Base-by-base conservation (phyloP, 2,113 vertebrate species). In the Saccopteryx bilineata region DNA sequence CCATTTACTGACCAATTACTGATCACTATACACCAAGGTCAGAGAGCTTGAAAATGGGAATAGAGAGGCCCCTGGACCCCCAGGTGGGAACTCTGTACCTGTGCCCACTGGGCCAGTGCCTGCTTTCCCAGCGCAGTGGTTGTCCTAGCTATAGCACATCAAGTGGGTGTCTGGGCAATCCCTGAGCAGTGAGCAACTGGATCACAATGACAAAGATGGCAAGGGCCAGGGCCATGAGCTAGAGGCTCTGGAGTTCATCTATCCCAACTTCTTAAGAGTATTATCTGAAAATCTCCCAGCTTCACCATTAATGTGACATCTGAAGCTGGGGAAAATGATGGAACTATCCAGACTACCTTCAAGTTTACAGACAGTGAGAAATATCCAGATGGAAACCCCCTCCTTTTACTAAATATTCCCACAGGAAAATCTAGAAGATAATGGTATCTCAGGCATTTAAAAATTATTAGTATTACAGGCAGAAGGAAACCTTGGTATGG, bases 221-320 rank as follows among this genome's bases (percentile, higher is more conserved):
- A 10, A 31, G 74, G 52, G 31, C 15, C 74, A 76, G 48, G 8
- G 4, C 74, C 28, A 19, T 13, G 99, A 99, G 89, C 98, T 99
- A 63, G 99, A 99, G 96, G 99, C 99, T 13, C 98, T 99, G 76
- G 98, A 99, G 98, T 99, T 99, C 26, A 99, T 99, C 87, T 99
- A 99, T 78, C 98, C 24, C 5, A 5, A n/a, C 5, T 54, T 99
- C 0, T 99, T 99, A 83, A 99, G 99, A 63, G 99, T 99, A 31
- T 97, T 99, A 82, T 99, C 98, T 87, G 98, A 99, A 93, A 97
- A 98, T 0, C 99, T 71, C 97, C 98, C 18, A 99, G 98, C 97
- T 99, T 99, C 96, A 99, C 98, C 11, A 99, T 99, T 97, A 99
- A 98, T 48, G 99, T 99, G 46, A 99, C 98, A 4, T 99, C 99